phyloP scores from a whole-genome alignment of 2,113 vertebrate species.

The Aptenodytes forsteri region DNA sequence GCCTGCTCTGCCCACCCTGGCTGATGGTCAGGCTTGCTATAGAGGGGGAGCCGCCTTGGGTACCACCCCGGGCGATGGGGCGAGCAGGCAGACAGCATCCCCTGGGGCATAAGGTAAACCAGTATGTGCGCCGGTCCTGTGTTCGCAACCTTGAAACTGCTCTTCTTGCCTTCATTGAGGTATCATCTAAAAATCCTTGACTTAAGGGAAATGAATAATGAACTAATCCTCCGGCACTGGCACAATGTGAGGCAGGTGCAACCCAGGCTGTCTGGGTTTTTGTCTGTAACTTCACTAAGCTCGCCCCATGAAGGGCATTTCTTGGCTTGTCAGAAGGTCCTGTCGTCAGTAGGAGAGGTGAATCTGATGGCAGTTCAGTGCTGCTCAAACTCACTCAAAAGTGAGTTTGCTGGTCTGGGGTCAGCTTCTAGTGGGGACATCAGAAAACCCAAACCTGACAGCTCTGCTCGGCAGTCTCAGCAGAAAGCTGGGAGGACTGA shows the following conservation, averaged over 20 bases:
- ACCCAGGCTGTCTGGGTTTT: background rate
- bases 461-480: background rate
- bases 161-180: background rate
- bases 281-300: background rate
- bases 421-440: background rate
- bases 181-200: background rate
- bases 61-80: rapidly evolving
- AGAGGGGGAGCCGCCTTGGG: background rate
- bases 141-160: background rate
- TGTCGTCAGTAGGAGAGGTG: background rate
- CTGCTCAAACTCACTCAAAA: background rate
- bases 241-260: background rate
- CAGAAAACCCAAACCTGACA: background rate
- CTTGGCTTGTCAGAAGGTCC: background rate
- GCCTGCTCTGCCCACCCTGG: background rate
- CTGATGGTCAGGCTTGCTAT: background rate
- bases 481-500: background rate
- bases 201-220: background rate
- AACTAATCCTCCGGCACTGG: background rate
- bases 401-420: background rate
- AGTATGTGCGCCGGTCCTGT: background rate
- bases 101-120: background rate
- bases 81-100: background rate
- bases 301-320: background rate
- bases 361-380: background rate